A percentile compares a stretch with the other conserved stretches of the same genome.
These are phyloP conservation scores for Sycophaga agraensis DNA, from an alignment of 1,140 invertebrate species.

Conservation along the genomic window DNA sequence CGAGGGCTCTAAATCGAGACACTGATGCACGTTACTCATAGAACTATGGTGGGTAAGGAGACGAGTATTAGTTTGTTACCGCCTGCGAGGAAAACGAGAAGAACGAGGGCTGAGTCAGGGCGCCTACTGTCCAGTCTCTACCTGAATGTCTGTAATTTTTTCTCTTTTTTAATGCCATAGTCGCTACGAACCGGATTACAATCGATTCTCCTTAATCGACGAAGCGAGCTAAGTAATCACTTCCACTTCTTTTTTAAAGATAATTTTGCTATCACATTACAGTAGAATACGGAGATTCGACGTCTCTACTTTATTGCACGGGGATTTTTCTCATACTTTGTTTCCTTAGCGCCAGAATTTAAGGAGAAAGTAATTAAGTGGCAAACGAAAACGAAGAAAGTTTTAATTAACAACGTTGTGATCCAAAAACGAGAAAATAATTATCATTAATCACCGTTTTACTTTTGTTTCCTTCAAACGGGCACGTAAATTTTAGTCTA, in stretches of 20 bases:
- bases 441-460: too few species aligned
- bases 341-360: background rate
- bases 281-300: background rate
- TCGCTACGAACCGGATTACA: too few species aligned
- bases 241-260: conserved; percentile 9
- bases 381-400: background rate
- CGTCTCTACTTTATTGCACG: conserved; percentile 8
- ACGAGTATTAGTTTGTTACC: too few species aligned
- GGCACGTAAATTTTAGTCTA: background rate
- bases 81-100: too few species aligned
- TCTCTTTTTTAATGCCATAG: too few species aligned
- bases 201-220: background rate
- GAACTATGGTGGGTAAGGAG: too few species aligned
- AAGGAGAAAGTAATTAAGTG: background rate
- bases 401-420: background rate
- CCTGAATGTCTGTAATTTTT: background rate
- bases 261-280: conserved; percentile 25
- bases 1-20: too few species aligned
- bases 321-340: background rate
- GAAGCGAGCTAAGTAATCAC: background rate
- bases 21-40: too few species aligned
- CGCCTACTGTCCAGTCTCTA: background rate
- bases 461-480: background rate
- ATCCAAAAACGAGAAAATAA: background rate
- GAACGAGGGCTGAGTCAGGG: background rate